Evolutionary conservation across 2,113 vertebrate species (phyloP), one percentile per base, ranked within the genome.

Genomic region (Athene cunicularia): DNA sequence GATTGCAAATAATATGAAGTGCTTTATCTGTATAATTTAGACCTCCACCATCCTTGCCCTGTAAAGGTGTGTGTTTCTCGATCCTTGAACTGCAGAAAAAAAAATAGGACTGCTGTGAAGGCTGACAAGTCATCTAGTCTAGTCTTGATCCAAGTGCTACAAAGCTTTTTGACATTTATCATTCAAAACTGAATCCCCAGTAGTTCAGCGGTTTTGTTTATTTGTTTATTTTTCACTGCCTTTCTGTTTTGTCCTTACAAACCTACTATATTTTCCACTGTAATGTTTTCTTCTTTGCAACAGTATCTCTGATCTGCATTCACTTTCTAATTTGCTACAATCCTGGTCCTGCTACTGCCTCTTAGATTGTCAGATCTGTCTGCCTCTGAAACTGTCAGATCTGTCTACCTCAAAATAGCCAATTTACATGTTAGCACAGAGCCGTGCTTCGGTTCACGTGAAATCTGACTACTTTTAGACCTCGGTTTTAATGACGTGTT

Each of bases 1-100:
- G 63, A 5, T 7, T 52, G 39, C 30, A 84, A 89, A 52, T 5
- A 50, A 4, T 0, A 12, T 3, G 4, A 43, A 60, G 7, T 21
- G 23, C 32, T 80, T 14, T n/a, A 2, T 32, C 12, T 50, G 21
- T 45, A 7, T 6, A 2, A 2, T 8, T 23, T 28, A 56, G 41
- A 3, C 14, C 17, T 26, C 1, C 11, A 2, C 10, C 0, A 1
- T 9, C 21, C 37, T 27, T 2, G 3, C 18, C 59, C 10, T 49
- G 14, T 49, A 24, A 26, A 68, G 64, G 6, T 52, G 14, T 53
- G 37, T 14, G 4, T 37, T n/a, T 63, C 28, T 63, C 9, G 30
- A 14, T 68, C 8, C 28, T 70, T 56, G 35, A 58, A 63, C 20
- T 27, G 50, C 32, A 80, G 47, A 62, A 28, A 53, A 18, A 62